Percentiles rank a stretch among this genome's conserved stretches.
phyloP scores from a whole-genome alignment of 2,888 invertebrate species.

The Drosophila lacicola region DNA sequence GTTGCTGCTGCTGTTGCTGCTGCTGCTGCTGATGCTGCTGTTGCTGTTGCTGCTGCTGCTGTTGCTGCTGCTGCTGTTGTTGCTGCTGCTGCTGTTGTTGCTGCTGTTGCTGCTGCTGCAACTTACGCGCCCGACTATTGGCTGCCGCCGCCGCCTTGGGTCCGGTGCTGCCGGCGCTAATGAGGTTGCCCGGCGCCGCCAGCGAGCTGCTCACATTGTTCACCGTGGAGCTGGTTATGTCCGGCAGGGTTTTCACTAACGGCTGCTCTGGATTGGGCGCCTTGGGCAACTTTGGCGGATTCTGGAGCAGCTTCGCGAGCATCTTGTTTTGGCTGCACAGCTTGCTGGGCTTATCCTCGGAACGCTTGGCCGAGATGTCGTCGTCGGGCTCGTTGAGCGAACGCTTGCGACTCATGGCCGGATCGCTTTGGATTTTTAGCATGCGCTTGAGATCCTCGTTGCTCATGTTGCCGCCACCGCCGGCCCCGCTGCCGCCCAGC shows the following conservation, averaged over 20 bases:
- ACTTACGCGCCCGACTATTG: conserved; percentile 68
- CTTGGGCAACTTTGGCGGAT: conserved; percentile 89
- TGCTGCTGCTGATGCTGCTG: conserved; percentile 66
- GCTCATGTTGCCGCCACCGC: conserved; percentile 77
- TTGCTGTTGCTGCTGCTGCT: conserved; percentile 84
- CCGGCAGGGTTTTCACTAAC: conserved; percentile 84
- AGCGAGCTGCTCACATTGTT: conserved; percentile 77
- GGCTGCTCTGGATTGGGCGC: conserved; percentile 83
- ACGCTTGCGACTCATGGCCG: conserved; percentile 87
- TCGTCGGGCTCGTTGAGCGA: conserved; percentile 88
- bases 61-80: conserved; percentile 68
- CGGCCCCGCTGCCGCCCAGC: conserved; percentile 37
- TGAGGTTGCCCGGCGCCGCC: conserved; percentile 70
- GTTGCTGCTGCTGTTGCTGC: conserved; percentile 69
- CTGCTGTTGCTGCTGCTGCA: conserved; percentile 85
- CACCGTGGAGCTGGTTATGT: conserved; percentile 82
- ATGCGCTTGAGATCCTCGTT: conserved; percentile 85
- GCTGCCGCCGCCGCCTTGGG: conserved; percentile 83
- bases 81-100: conserved; percentile 65
- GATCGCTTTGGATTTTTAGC: conserved; percentile 83
- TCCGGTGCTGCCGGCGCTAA: conserved; percentile 71
- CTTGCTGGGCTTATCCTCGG: conserved; percentile 87
- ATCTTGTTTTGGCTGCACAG: conserved; percentile 94
- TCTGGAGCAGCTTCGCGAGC: conserved; percentile 92
- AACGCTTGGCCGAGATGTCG: conserved; percentile 83